Evolutionary conservation across 2,797 vertebrate species (phyloP).

Genomic region (Sebastes aleutianus): DNA sequence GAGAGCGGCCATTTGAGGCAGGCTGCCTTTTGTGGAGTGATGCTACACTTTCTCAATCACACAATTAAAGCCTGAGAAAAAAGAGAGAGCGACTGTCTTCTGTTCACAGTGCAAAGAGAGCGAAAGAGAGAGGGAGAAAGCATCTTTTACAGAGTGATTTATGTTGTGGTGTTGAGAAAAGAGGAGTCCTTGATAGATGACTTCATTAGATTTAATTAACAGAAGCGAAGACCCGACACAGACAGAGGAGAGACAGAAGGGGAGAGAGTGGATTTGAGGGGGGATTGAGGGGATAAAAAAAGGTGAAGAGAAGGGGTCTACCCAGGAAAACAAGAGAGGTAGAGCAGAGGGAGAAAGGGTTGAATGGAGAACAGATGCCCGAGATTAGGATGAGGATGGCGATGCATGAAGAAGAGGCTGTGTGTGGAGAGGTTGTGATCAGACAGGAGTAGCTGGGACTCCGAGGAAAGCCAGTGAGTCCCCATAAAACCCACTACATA

Average conservation of each 20-base stretch:
- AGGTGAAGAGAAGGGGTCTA: constrained; percentile 38
- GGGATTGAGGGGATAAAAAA: constrained; percentile 34
- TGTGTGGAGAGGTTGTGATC: constrained; percentile 30
- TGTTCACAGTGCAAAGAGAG: constrained; percentile 27
- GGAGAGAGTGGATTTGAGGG: constrained; percentile 52
- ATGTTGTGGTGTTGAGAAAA: constrained; percentile 78
- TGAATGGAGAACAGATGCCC: constrained; percentile 60
- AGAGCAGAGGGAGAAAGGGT: constrained; percentile 28
- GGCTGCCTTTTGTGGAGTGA: constrained; percentile 79
- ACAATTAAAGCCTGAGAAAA: constrained; percentile 75
- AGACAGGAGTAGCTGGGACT: constrained; percentile 3
- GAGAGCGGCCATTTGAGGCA: constrained; percentile 78
- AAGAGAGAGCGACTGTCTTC: constrained; percentile 17
- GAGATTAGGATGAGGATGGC: constrained; percentile 53
- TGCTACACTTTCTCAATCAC: constrained; percentile 83
- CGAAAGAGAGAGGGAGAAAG: constrained; percentile 45
- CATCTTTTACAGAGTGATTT: constrained; percentile 74
- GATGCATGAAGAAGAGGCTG: constrained; percentile 28
- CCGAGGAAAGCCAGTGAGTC: neutral
- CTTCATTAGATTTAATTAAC: constrained; percentile 86
- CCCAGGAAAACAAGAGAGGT: constrained; percentile 42
- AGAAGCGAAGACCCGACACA: constrained; percentile 63
- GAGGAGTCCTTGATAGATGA: constrained; percentile 79
- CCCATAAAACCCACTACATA: neutral
- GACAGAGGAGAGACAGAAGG: constrained; percentile 47